Base-by-base conservation (phyloP, 2,888 invertebrate genomes). In the Sphinx pinastri region DNA sequence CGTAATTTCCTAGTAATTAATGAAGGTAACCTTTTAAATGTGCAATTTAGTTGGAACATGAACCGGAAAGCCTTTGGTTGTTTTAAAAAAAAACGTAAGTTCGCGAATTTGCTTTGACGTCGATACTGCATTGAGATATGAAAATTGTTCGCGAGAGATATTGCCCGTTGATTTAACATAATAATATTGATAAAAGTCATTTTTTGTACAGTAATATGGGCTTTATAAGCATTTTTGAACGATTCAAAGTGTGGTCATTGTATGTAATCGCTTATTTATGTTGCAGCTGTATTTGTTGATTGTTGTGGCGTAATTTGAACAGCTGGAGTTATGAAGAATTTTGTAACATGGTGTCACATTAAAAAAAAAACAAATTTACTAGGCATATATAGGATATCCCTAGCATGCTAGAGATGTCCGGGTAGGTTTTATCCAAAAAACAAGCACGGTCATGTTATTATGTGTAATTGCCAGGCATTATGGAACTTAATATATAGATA, bases 171-270 rank as follows among this genome's bases (percentile, higher is more conserved):
- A 76, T 70, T 75, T 73, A 66, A 19, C 52, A 54, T 71, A 75
- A 73, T 67, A 74, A 76, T 73, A 69, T 75, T 74, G 72, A 73
- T 69, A 73, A 71, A 75, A 71, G 66, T 58, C 68, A 72, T 71
- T 68, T 70, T 38, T 68, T 66, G 55, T 57, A 57, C 47, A 19
- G 71, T 68, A 71, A 67, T 71, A 71, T 31, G 52, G 59, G 38
- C 60, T 68, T 58, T 70, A 71, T 68, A 63, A 19, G 49, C 49
- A 63, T 47, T 63, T 19, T 63, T 49, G 63, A 16, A 11, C 19
- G 19, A 49, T 63, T 47, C 31, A 13, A 55, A 55, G 19, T n/a
- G 19, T 16, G 12, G 14, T 58, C 63, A 47, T 47, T 49, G 47
- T 16, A 63, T 13, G 47, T 7, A 7, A 16, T 45, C 16, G 3